Percentiles rank a stretch among this genome's conserved stretches.
Evolutionary conservation across 2,888 invertebrate genomes (phyloP).

Genomic region (Apoda limacodes): DNA sequence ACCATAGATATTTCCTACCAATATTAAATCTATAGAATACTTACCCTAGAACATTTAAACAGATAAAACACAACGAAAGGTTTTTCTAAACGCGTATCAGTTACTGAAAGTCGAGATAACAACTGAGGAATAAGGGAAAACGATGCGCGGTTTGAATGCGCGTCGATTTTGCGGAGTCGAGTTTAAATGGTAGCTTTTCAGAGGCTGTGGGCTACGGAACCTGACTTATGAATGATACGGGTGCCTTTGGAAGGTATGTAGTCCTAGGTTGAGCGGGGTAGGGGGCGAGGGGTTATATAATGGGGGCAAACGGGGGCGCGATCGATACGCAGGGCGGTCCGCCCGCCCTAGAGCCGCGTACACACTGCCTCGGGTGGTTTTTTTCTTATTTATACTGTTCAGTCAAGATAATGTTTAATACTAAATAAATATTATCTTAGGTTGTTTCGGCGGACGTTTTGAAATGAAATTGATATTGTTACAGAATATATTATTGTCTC

Average conservation of each 20-base stretch:
- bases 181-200: constrained; percentile 22
- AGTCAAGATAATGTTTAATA: too few relatives aligned
- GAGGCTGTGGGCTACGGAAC: constrained; percentile 33
- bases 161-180: too few relatives aligned
- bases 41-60: constrained; percentile 58
- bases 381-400: constrained; percentile 24
- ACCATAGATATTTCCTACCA: too few relatives aligned
- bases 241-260: constrained; percentile 32
- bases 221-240: constrained; percentile 44
- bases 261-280: constrained; percentile 22
- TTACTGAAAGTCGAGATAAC: constrained; percentile 32
- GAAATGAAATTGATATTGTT: too few relatives aligned
- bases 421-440: too few relatives aligned
- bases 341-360: constrained; percentile 30
- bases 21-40: constrained; percentile 17
- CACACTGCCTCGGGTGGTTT: constrained; percentile 26
- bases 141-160: constrained; percentile 34
- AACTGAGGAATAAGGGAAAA: constrained; percentile 35
- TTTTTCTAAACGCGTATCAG: constrained; percentile 28
- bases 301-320: too few relatives aligned
- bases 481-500: too few relatives aligned
- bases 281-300: constrained; percentile 47
- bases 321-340: constrained; percentile 49
- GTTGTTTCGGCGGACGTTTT: too few relatives aligned
- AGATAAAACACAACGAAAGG: constrained; percentile 36